These are phyloP conservation scores for Halcyon leucocephala DNA, from an alignment of 2,797 vertebrate species.

Conservation along the genomic window DNA sequence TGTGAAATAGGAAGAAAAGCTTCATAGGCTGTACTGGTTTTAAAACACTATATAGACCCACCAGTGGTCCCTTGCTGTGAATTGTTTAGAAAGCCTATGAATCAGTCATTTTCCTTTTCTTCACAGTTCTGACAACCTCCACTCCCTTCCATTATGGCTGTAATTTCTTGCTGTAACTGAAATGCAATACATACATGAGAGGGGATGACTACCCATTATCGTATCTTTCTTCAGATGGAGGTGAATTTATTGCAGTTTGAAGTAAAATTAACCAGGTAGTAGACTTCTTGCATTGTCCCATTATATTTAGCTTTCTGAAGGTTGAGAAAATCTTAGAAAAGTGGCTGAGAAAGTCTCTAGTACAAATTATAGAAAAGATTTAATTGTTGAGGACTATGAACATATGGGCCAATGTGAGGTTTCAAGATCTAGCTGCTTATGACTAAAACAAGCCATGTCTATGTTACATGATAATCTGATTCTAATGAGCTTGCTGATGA, in stretches of 20 bases:
- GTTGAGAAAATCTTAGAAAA: not conserved
- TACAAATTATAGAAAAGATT: not conserved
- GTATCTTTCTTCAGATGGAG: not conserved
- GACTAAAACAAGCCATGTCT: not conserved
- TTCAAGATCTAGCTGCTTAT: not conserved
- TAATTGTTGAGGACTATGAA: not conserved
- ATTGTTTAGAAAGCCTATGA: not conserved
- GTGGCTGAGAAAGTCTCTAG: not conserved
- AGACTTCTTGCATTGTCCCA: not conserved
- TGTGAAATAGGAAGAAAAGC: not conserved
- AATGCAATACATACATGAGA: not conserved
- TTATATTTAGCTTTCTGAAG: not conserved
- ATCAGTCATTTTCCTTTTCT: not conserved
- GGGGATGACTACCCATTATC: not conserved
- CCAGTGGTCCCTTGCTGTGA: not conserved
- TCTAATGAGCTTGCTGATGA: not conserved
- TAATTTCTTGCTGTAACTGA: constrained; percentile 10
- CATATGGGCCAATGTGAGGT: not conserved
- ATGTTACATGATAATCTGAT: not conserved
- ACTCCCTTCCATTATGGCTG: not conserved
- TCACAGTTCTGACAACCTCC: not conserved
- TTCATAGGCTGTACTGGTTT: not conserved
- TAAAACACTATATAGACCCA: not conserved
- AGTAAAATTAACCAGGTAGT: not conserved
- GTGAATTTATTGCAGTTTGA: not conserved